Percentiles rank a stretch among this genome's conserved stretches.
phyloP scores from a whole-genome alignment of 2,888 invertebrate genomes.

The Xestoiulus laeticollis region DNA sequence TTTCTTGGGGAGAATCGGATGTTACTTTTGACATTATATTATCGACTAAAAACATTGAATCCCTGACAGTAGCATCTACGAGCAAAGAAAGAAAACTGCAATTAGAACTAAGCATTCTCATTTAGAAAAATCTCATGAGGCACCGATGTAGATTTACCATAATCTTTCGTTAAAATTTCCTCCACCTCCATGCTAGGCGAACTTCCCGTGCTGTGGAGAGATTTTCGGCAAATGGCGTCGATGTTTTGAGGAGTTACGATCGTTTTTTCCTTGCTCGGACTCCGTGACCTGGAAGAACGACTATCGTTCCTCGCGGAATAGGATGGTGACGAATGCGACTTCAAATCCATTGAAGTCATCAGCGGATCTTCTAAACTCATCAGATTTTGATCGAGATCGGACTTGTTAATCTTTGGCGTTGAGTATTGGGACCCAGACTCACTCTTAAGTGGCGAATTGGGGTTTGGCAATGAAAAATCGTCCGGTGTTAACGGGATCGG shows the following conservation, averaged over 20 bases:
- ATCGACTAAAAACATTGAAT: not conserved
- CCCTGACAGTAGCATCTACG: not conserved
- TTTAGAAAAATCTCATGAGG: not conserved
- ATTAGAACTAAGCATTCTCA: not conserved
- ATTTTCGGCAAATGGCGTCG: not conserved
- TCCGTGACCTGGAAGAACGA: not conserved
- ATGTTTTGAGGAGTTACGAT: not conserved
- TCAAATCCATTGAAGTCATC: not conserved
- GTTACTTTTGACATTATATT: not conserved
- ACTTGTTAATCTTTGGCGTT: constrained; percentile 36
- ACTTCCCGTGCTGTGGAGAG: constrained; percentile 76
- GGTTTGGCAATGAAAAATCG: constrained; percentile 73
- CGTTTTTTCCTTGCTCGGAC: constrained; percentile 16
- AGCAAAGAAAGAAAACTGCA: not conserved
- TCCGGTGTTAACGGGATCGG: constrained; percentile 81
- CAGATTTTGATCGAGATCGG: constrained; percentile 12
- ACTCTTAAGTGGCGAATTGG: not conserved
- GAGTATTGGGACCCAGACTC: not conserved
- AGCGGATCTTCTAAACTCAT: constrained; percentile 34
- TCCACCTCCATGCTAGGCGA: constrained; percentile 90
- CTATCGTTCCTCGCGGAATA: not conserved
- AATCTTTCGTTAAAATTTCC: constrained; percentile 72
- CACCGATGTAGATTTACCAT: not conserved
- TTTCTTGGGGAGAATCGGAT: not conserved
- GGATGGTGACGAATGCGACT: not conserved